A percentile compares a stretch with the other conserved stretches of the same genome.
phyloP scores from a whole-genome alignment of 2,113 vertebrate genomes.

The Marmota flaviventris region DNA sequence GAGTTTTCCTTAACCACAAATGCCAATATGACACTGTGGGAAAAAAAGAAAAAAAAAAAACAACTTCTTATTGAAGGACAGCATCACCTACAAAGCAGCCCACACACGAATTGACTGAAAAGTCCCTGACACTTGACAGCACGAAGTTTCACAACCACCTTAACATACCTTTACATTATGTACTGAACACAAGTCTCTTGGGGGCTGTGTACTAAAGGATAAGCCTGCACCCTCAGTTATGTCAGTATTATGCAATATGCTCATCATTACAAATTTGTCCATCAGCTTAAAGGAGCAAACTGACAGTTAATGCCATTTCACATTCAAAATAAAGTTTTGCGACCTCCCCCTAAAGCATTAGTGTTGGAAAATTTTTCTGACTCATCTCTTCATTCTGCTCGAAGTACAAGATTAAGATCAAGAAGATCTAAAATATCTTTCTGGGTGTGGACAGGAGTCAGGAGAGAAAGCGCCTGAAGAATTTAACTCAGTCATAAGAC shows the following conservation, averaged over 20 bases:
- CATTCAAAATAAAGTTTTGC: conserved; percentile 32
- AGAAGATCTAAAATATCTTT: conserved; percentile 50
- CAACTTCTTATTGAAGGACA: conserved; percentile 1
- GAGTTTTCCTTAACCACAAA: conserved; percentile 43
- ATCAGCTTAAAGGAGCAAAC: conserved; percentile 39
- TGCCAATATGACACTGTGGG: background rate
- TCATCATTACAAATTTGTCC: conserved; percentile 53
- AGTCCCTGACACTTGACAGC: conserved; percentile 13
- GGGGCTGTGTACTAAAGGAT: conserved; percentile 66
- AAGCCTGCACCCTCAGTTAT: conserved; percentile 62
- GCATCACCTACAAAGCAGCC: conserved; percentile 23
- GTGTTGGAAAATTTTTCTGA: conserved; percentile 51
- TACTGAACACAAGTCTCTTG: conserved; percentile 46
- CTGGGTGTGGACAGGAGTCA: conserved; percentile 38
- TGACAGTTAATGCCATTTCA: conserved; percentile 15
- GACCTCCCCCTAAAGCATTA: conserved; percentile 14
- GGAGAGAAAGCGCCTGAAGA: conserved; percentile 40
- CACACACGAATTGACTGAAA: background rate
- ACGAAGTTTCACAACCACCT: conserved; percentile 49
- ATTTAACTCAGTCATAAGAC: background rate
- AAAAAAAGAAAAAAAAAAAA: background rate
- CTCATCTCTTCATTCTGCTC: conserved; percentile 64
- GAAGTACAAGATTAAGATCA: conserved; percentile 53
- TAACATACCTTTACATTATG: conserved; percentile 53
- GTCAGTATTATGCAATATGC: conserved; percentile 62